A percentile compares a stretch with the other conserved stretches of the same genome.
Evolutionary conservation across 1,140 invertebrate genomes (phyloP).

Genomic region (Hycleus phaleratus): DNA sequence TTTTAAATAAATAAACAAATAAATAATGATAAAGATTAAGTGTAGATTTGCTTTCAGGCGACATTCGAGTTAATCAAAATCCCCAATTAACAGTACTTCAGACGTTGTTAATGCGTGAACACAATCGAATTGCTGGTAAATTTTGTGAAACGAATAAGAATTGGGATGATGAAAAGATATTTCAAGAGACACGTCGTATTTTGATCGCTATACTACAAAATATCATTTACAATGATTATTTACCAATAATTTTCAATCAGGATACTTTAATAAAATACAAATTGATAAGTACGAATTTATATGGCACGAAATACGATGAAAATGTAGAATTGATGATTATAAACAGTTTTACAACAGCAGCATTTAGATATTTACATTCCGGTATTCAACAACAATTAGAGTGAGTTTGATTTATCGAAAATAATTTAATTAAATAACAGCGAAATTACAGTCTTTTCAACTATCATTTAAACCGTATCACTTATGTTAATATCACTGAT

Average conservation of each 20-base stretch:
- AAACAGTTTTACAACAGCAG: conserved; percentile 55
- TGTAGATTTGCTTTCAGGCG: conserved; percentile 48
- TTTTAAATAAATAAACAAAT: too few species aligned
- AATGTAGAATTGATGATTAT: conserved; percentile 53
- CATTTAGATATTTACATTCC: conserved; percentile 56
- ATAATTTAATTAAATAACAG: conserved; percentile 25
- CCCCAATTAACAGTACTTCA: conserved; percentile 54
- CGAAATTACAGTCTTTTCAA: conserved; percentile 22
- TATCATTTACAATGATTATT: conserved; percentile 60
- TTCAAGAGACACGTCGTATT: conserved; percentile 56
- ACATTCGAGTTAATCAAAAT: conserved; percentile 76
- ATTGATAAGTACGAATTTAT: conserved; percentile 2
- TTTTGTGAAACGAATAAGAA: conserved; percentile 49
- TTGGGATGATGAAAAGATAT: conserved; percentile 52
- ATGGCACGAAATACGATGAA: conserved; percentile 53
- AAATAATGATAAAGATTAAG: too few species aligned
- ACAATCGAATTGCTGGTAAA: conserved; percentile 53
- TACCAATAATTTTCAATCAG: conserved; percentile 54
- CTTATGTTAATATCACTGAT: conserved; percentile 43
- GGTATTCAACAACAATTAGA: conserved; percentile 44
- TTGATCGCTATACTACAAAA: conserved; percentile 50
- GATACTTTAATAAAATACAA: conserved; percentile 11
- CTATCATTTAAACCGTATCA: conserved; percentile 35
- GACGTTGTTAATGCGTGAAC: conserved; percentile 44
- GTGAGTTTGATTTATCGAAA: conserved; percentile 37